Percentiles rank a stretch among this genome's conserved stretches.
Evolutionary conservation across 2,888 invertebrate genomes (phyloP).

Genomic region (Agrochola macilenta): DNA sequence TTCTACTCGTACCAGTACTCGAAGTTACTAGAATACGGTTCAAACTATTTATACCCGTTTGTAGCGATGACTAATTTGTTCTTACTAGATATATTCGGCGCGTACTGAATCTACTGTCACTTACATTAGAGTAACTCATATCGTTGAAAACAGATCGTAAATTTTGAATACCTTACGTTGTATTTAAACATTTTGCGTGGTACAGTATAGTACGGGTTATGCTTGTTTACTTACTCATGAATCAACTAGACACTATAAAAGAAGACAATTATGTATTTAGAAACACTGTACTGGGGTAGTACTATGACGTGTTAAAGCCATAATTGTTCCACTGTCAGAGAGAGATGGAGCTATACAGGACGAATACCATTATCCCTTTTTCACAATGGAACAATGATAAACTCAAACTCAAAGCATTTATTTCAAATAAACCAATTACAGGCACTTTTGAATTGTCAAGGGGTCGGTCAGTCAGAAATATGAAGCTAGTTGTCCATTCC

Average conservation of each 20-base stretch:
- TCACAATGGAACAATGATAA: too few relatives aligned
- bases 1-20: slow-evolving; percentile 44
- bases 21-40: slow-evolving; percentile 69
- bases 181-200: slow-evolving; percentile 2
- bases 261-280: background rate
- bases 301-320: too few relatives aligned
- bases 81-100: slow-evolving; percentile 70
- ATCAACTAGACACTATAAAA: background rate
- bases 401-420: too few relatives aligned
- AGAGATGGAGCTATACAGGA: too few relatives aligned
- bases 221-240: background rate
- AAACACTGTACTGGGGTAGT: background rate
- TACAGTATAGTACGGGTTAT: background rate
- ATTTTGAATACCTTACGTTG: slow-evolving; percentile 30
- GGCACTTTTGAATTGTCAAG: too few relatives aligned
- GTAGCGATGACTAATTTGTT: slow-evolving; percentile 76
- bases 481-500: too few relatives aligned
- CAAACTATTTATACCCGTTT: slow-evolving; percentile 73
- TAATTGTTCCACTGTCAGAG: too few relatives aligned
- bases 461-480: too few relatives aligned
- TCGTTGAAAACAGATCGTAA: slow-evolving; percentile 58
- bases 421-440: too few relatives aligned
- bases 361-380: too few relatives aligned
- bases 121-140: slow-evolving; percentile 60
- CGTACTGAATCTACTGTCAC: slow-evolving; percentile 69